Evolutionary conservation across 2,888 invertebrate genomes (phyloP).

Genomic region (Steinernema scapterisci): DNA sequence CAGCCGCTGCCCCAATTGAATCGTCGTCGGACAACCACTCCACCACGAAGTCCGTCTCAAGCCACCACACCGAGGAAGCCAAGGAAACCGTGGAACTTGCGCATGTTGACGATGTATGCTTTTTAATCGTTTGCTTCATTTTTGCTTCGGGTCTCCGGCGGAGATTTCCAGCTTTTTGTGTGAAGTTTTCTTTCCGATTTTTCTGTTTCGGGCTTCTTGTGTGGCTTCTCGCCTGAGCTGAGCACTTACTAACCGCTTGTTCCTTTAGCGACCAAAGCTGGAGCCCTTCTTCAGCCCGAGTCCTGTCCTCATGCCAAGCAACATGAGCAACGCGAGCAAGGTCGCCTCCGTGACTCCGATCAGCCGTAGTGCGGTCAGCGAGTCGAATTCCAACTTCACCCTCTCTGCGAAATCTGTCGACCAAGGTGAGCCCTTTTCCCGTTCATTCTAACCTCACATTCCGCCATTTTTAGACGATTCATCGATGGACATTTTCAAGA

Average conservation of each 20-base stretch:
- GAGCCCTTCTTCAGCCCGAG: conserved; percentile 4
- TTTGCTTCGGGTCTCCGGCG: neutral
- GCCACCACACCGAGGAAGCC: neutral
- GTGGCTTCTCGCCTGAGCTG: neutral
- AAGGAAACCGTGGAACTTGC: conserved; percentile 35
- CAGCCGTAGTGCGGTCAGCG: neutral
- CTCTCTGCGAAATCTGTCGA: neutral
- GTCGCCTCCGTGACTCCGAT: conserved; percentile 18
- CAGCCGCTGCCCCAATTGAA: neutral
- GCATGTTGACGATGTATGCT: conserved; percentile 32
- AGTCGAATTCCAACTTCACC: neutral
- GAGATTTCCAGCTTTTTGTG: neutral
- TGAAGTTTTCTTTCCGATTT: neutral
- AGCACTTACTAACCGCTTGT: neutral
- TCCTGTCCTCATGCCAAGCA: neutral
- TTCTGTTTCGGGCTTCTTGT: neutral
- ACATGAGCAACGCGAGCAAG: neutral
- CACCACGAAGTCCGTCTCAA: conserved; percentile 19
- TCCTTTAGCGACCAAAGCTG: conserved; percentile 12
- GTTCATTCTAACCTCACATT: too few relatives aligned
- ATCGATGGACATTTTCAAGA: conserved; percentile 57
- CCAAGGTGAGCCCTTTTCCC: neutral
- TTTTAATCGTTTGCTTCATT: conserved; percentile 16
- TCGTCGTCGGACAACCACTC: neutral
- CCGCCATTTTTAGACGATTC: neutral